Conservation (phyloP, 2,797 vertebrate species). For the Crocodylus rhombifer region DNA sequence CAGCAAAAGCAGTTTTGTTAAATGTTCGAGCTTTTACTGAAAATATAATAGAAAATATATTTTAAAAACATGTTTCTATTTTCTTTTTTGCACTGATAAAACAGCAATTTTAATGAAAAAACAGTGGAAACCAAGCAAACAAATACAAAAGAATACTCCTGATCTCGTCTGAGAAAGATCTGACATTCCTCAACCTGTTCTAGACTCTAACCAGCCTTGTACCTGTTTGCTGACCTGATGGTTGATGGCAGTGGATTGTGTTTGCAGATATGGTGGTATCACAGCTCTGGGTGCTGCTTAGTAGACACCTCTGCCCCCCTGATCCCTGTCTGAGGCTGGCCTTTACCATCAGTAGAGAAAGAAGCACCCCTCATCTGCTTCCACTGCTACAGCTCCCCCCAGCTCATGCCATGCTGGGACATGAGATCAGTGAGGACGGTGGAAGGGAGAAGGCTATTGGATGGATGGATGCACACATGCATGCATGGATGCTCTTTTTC, state of each 20-base stretch:
- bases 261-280: background rate
- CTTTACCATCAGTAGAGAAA: background rate
- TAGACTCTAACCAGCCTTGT: background rate
- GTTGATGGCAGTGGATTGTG: background rate
- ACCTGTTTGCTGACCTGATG: background rate
- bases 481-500: too few relatives aligned
- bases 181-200: background rate
- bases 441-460: background rate
- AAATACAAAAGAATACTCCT: too few relatives aligned
- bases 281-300: background rate
- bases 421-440: background rate
- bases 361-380: background rate
- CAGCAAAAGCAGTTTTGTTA: background rate
- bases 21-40: background rate
- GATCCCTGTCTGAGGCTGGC: background rate
- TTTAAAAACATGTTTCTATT: background rate
- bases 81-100: background rate
- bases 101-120: background rate
- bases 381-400: background rate
- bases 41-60: too few relatives aligned
- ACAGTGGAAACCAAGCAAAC: background rate
- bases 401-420: too few relatives aligned
- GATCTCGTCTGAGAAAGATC: background rate
- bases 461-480: background rate
- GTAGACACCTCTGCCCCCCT: background rate